These are phyloP conservation scores for Gallinago solitaria DNA, from an alignment of 2,797 vertebrate species.

Conservation along the genomic window DNA sequence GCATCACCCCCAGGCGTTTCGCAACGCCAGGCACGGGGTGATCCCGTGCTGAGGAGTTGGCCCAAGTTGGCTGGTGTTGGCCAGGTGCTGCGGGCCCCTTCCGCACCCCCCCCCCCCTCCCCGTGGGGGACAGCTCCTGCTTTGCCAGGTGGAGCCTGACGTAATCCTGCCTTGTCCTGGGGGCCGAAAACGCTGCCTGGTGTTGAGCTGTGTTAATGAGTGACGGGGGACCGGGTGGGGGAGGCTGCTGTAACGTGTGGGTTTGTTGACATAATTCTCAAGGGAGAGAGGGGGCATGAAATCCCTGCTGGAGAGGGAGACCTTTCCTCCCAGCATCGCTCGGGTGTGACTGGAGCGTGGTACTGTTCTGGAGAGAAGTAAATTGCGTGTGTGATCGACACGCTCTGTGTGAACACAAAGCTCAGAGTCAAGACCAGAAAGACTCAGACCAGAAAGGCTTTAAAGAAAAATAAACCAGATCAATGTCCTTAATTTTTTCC, in stretches of 20 bases:
- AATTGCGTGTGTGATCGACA: rapidly evolving
- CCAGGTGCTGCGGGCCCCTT: background rate
- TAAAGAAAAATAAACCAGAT: background rate
- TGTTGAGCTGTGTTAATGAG: constrained; percentile 51
- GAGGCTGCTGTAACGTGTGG: background rate
- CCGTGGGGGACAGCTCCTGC: rapidly evolving
- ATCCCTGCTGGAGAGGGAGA: background rate
- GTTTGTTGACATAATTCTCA: background rate
- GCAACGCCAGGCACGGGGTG: rapidly evolving
- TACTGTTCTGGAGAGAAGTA: rapidly evolving
- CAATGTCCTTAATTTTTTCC: background rate
- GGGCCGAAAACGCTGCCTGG: background rate
- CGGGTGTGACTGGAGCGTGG: rapidly evolving
- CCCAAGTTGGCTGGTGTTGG: background rate
- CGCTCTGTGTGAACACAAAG: background rate
- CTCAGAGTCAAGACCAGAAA: background rate
- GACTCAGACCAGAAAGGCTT: background rate
- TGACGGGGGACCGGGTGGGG: background rate
- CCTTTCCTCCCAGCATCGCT: rapidly evolving
- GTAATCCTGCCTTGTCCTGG: background rate
- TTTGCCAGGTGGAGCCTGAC: constrained; percentile 4
- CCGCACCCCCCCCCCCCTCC: background rate
- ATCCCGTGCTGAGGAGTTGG: background rate
- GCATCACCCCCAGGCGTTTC: background rate
- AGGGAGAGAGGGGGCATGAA: background rate